A percentile compares a stretch with the other conserved stretches of the same genome.
Evolutionary conservation across 2,797 vertebrate genomes (phyloP).

Genomic region (Artibeus lituratus): DNA sequence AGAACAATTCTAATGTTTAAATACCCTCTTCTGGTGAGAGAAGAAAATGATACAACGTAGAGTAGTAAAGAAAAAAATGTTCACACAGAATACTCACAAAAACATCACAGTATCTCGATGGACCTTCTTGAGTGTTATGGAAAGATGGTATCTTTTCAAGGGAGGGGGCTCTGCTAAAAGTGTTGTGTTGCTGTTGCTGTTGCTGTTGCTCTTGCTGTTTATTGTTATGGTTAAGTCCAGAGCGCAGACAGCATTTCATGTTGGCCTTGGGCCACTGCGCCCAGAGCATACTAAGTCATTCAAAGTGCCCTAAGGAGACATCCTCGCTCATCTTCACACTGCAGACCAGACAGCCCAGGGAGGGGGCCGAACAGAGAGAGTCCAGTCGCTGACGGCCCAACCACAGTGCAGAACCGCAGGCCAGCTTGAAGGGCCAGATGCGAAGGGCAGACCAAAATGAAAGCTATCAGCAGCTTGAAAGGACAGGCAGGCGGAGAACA

Average conservation of each 20-base stretch:
- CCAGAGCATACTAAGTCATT: constrained; percentile 65
- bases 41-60: neutral
- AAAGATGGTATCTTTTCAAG: neutral
- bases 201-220: too few relatives aligned
- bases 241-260: neutral
- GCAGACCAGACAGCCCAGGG: constrained; percentile 74
- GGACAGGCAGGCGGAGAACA: constrained; percentile 70
- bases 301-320: constrained; percentile 45
- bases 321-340: constrained; percentile 69
- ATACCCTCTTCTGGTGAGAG: constrained; percentile 43
- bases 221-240: neutral
- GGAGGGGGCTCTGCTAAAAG: neutral
- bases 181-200: too few relatives aligned
- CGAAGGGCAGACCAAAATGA: constrained; percentile 71
- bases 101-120: neutral
- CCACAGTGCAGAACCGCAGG: constrained; percentile 59
- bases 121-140: neutral
- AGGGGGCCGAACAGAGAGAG: constrained; percentile 47
- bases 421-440: constrained; percentile 73
- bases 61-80: constrained; percentile 37
- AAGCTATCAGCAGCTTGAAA: constrained; percentile 75
- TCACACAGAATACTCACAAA: neutral
- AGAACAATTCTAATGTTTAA: constrained; percentile 68
- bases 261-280: constrained; percentile 47
- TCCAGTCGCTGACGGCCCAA: constrained; percentile 70